A percentile compares a stretch with the other conserved stretches of the same genome.
These are phyloP conservation scores for Misgurnus mizolepis DNA, from an alignment of 2,113 vertebrate genomes.

Conservation along the genomic window DNA sequence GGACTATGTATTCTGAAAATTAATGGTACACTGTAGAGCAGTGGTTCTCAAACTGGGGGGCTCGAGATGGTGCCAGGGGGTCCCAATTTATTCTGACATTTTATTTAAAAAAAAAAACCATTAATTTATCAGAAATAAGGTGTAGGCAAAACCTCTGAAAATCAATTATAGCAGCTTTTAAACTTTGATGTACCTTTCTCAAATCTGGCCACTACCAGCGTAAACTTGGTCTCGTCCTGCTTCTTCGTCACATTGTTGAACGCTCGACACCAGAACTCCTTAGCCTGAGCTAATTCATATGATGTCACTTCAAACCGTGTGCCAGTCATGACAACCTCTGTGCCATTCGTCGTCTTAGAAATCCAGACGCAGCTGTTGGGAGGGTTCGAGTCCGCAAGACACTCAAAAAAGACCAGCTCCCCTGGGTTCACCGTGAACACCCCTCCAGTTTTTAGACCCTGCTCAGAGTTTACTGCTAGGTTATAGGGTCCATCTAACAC, in stretches of 20 bases:
- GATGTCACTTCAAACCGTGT: conserved; percentile 81
- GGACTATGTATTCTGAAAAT: not conserved
- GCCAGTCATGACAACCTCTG: conserved; percentile 82
- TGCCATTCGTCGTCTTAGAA: conserved; percentile 79
- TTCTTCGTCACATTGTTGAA: conserved; percentile 91
- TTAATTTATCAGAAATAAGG: too few species aligned
- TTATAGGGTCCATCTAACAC: conserved; percentile 91
- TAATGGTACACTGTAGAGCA: not conserved
- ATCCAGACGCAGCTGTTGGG: conserved; percentile 93
- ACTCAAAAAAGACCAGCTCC: conserved; percentile 86
- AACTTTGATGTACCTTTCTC: conserved; percentile 72
- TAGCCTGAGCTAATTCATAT: conserved; percentile 76
- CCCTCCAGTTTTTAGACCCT: conserved; percentile 81
- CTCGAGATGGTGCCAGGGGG: too few species aligned
- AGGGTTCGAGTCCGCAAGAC: conserved; percentile 93
- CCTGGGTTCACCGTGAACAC: conserved; percentile 90
- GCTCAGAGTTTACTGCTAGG: conserved; percentile 86
- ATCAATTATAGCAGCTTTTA: too few species aligned
- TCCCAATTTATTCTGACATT: too few species aligned
- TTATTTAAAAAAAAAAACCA: too few species aligned
- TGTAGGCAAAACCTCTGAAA: too few species aligned
- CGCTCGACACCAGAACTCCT: conserved; percentile 86
- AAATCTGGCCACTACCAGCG: conserved; percentile 82
- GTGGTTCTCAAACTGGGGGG: too few species aligned
- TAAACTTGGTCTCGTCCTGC: conserved; percentile 85